Evolutionary conservation across 2,888 invertebrate genomes (phyloP), one percentile per base, ranked within the genome.

Genomic region (Cataglyphis albicans): DNA sequence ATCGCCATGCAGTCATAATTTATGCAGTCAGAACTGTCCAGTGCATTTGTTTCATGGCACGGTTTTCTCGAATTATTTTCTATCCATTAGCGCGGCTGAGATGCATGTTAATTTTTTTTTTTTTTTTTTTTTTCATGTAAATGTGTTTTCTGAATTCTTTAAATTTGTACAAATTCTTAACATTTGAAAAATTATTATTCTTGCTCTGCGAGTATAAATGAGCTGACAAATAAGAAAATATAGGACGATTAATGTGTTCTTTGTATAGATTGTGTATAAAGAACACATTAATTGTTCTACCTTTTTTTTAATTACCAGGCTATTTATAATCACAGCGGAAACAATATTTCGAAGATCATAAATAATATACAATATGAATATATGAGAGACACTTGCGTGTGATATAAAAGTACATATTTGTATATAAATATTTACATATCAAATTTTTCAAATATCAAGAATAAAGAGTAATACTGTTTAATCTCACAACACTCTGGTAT

Each of bases 1-100:
- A 92, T 90, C 89, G 86, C 89, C 88, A 91, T 91, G 89, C 90
- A 90, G 91, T 92, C 91, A 93, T 93, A 93, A 94, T 93, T 93
- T 92, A 93, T 93, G 91, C 92, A 92, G 91, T 92, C 90, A 89
- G 87, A 91, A 87, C 21, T 18, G n/a, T 55, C 52, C 32, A 52
- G 32, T 29, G 74, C 83, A 64, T 81, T 75, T 86, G 83, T 85
- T 88, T 85, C 83, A 86, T 82, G 83, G 83, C 32, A 41, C 73
- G 72, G 63, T 44, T 67, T 81, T 3, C 21, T n/a, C 10, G 7
- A 48, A 48, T 80, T 64, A 75, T 32, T 32, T 52, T 32, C 29
- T 18, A 12, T 2, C 6, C 3, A 61, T 25, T 41, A 18, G n/a
- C 12, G 35, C 9, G 5, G 21, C 15, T 73, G 10, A 10, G 10